Conservation (phyloP, 1,140 invertebrate species). For the Zaprionus kolodkinae region DNA sequence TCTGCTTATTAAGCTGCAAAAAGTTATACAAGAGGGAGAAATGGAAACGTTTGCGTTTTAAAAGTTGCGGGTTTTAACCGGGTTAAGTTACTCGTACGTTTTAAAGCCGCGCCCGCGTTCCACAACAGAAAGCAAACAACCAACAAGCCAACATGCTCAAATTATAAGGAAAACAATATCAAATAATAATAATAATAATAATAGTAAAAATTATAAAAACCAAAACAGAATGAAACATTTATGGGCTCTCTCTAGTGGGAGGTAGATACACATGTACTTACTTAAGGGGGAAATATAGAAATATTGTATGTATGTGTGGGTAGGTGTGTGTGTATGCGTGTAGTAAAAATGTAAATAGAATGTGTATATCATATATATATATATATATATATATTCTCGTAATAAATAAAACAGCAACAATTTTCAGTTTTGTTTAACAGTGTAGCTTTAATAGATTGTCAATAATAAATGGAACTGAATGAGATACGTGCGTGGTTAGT, state of each 20-base stretch:
- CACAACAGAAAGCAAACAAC: conserved; percentile 77
- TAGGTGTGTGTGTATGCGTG: conserved; percentile 33
- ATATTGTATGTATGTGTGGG: conserved; percentile 20
- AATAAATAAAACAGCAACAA: conserved; percentile 81
- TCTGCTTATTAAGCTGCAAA: conserved; percentile 31
- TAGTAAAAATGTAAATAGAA: conserved; percentile 40
- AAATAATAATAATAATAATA: conserved; percentile 7
- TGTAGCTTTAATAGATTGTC: conserved; percentile 80
- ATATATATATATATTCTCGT: conserved; percentile 46
- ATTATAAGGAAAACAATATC: conserved; percentile 15
- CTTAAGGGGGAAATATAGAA: conserved; percentile 44
- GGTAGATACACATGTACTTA: conserved; percentile 62
- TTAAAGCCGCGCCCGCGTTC: conserved; percentile 69
- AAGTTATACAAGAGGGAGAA: conserved; percentile 47
- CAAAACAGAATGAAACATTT: conserved; percentile 65
- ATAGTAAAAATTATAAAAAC: conserved; percentile 11
- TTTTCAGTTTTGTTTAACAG: conserved; percentile 73
- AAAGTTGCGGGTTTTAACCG: conserved; percentile 39
- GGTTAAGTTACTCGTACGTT: conserved; percentile 41
- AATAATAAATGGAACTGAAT: conserved; percentile 73
- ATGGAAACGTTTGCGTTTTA: conserved; percentile 56
- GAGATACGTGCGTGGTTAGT: conserved; percentile 75
- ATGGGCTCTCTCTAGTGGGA: conserved; percentile 49
- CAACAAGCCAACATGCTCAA: conserved; percentile 79
- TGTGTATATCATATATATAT: conserved; percentile 37